Conservation (phyloP, 2,888 invertebrate genomes). For the Leptinotarsa tumamoca region DNA sequence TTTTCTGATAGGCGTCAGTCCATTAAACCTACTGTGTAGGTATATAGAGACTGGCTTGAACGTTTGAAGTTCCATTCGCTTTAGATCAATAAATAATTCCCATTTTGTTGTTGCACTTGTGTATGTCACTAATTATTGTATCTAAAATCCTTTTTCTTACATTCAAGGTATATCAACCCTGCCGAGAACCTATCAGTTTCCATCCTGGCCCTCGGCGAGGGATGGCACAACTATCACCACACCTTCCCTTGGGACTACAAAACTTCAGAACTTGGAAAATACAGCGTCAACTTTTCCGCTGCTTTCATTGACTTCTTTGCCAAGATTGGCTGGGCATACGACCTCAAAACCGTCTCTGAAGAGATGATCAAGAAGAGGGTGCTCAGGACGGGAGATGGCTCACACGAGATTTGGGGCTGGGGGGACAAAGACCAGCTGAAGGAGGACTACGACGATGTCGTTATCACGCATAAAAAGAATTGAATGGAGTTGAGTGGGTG, state of each 20-base stretch:
- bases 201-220: slow-evolving; percentile 81
- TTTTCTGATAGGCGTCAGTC: too few species aligned
- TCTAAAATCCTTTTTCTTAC: not conserved
- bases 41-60: too few species aligned
- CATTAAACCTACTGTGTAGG: too few species aligned
- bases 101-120: too few species aligned
- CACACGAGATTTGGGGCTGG: slow-evolving; percentile 63
- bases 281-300: slow-evolving; percentile 77
- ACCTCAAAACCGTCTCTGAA: slow-evolving; percentile 74
- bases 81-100: too few species aligned
- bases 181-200: slow-evolving; percentile 80
- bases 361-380: slow-evolving; percentile 71
- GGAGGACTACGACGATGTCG: slow-evolving; percentile 60
- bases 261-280: slow-evolving; percentile 67
- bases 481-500: not conserved
- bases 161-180: slow-evolving; percentile 76
- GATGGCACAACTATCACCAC: slow-evolving; percentile 90
- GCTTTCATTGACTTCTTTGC: slow-evolving; percentile 85
- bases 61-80: too few species aligned
- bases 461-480: slow-evolving; percentile 57
- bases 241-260: slow-evolving; percentile 76
- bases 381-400: slow-evolving; percentile 73
- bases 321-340: slow-evolving; percentile 84
- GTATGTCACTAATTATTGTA: not conserved
- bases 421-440: slow-evolving; percentile 76